Percentiles rank a stretch among this genome's conserved stretches.
Conservation (phyloP, 2,888 invertebrate species). For the Archips xylosteana region DNA sequence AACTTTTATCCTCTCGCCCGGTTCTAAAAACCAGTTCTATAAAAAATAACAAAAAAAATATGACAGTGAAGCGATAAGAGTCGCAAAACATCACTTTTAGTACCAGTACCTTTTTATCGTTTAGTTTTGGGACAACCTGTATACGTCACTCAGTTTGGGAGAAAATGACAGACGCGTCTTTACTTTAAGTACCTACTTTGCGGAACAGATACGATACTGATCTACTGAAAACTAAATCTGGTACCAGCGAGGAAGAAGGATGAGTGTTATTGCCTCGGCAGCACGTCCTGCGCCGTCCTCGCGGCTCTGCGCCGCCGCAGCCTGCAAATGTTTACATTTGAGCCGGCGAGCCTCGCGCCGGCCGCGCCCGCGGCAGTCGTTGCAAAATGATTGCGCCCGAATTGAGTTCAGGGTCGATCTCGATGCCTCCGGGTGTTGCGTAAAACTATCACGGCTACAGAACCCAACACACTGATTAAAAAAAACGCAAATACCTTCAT, state of each 20-base stretch:
- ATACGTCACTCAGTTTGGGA: too few species aligned
- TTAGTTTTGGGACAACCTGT: too few species aligned
- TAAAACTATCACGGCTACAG: constrained; percentile 56
- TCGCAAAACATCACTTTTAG: too few species aligned
- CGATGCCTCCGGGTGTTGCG: constrained; percentile 82
- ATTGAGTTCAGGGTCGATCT: constrained; percentile 83
- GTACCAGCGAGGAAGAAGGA: constrained; percentile 10
- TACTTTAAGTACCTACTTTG: neutral
- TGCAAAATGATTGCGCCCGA: constrained; percentile 82
- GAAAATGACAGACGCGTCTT: too few species aligned
- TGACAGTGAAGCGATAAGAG: too few species aligned
- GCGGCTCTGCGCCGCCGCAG: constrained; percentile 66
- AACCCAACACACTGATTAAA: constrained; percentile 15
- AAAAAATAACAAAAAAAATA: too few species aligned
- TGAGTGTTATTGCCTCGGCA: constrained; percentile 54
- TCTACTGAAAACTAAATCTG: neutral
- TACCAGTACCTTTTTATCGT: too few species aligned
- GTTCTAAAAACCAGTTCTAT: too few species aligned
- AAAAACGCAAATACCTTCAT: constrained; percentile 14
- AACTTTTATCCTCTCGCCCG: too few species aligned
- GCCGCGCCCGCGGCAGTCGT: constrained; percentile 71
- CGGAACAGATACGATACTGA: neutral
- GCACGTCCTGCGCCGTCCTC: constrained; percentile 77
- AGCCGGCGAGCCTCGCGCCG: constrained; percentile 67
- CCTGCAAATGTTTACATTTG: constrained; percentile 85